These are phyloP conservation scores for Hippolais icterina DNA, from an alignment of 2,113 vertebrate genomes.

Conservation along the genomic window DNA sequence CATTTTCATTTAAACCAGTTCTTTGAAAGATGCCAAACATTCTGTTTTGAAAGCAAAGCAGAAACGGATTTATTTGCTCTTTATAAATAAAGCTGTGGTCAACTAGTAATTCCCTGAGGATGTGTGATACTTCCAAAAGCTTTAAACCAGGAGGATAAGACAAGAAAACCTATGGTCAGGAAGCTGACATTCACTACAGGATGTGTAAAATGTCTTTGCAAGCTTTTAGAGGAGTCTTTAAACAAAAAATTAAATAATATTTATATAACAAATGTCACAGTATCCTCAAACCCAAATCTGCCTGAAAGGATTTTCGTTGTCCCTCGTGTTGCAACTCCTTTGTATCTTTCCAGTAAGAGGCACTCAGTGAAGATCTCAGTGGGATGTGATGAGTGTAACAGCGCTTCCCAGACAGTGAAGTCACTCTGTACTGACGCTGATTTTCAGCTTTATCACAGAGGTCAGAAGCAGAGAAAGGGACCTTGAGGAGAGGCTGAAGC, in stretches of 20 bases:
- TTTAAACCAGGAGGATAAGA: not conserved
- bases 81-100: not conserved
- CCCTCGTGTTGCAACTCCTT: not conserved
- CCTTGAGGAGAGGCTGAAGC: not conserved
- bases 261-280: not conserved
- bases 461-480: not conserved
- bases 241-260: not conserved
- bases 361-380: not conserved
- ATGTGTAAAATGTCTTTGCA: not conserved
- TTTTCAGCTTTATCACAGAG: not conserved
- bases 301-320: not conserved
- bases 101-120: not conserved
- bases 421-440: not conserved
- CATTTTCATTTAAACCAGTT: not conserved
- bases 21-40: not conserved
- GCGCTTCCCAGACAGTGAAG: not conserved
- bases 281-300: not conserved
- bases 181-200: not conserved
- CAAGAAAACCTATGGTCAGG: not conserved
- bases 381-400: not conserved
- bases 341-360: not conserved
- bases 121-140: not conserved
- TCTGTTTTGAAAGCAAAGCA: not conserved
- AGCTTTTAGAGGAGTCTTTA: not conserved
- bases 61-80: not conserved